These are phyloP conservation scores for Sipha maydis DNA, from an alignment of 2,888 invertebrate species.

Conservation along the genomic window DNA sequence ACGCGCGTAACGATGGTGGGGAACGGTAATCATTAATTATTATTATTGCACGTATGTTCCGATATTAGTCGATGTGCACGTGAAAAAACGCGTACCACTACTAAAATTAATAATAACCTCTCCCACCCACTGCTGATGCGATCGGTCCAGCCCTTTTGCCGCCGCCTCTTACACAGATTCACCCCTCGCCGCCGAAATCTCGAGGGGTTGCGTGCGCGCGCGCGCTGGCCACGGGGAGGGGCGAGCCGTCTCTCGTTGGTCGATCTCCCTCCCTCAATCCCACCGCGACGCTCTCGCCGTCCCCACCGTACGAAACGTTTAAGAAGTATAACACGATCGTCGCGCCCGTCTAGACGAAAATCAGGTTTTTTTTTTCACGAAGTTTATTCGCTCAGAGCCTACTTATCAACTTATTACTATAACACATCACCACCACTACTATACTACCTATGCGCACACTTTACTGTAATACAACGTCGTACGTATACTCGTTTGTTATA, in stretches of 20 bases:
- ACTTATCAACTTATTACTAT: not conserved
- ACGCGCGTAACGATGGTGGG: not conserved
- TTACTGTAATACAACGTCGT: not conserved
- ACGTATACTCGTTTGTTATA: not conserved
- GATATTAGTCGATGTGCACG: not conserved
- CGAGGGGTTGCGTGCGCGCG: not conserved
- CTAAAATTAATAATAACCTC: not conserved
- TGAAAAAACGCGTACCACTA: not conserved
- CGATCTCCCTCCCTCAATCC: not conserved
- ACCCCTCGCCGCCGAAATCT: not conserved
- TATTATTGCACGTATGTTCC: not conserved
- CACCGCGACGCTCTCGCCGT: not conserved
- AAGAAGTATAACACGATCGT: not conserved
- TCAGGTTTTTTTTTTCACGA: constrained; percentile 17
- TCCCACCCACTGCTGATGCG: not conserved
- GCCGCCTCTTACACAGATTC: not conserved
- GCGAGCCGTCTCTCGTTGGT: constrained; percentile 43
- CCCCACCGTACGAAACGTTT: not conserved
- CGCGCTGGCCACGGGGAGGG: not conserved
- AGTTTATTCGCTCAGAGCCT: not conserved
- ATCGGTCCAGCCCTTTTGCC: constrained; percentile 29
- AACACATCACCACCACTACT: not conserved
- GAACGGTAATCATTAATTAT: not conserved
- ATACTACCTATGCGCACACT: not conserved
- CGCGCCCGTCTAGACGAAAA: not conserved